Base-by-base conservation (phyloP, 2,888 invertebrate species). In the Entomobrya proxima region DNA sequence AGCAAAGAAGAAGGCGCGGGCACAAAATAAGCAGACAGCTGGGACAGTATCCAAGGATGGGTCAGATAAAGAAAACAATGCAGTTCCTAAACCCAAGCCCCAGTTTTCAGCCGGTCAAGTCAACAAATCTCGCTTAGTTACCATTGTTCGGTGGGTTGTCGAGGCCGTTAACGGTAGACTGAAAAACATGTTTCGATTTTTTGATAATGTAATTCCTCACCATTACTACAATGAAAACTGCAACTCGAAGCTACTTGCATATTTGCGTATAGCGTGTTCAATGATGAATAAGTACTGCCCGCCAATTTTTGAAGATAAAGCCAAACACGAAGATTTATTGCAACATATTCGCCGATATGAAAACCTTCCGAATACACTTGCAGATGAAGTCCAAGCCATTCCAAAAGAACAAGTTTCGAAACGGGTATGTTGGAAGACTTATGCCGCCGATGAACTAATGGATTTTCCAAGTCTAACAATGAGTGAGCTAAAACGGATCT, bases 81-180 rank as follows among this genome's bases (percentile, higher is more conserved):
- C n/a, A n/a, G n/a, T n/a, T n/a, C n/a, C n/a, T n/a, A n/a, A n/a
- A n/a, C n/a, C n/a, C n/a, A n/a, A n/a, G n/a, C n/a, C n/a, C n/a
- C 85, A 86, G 21, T 76, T 86, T 35, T 58, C 86, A 0, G 18
- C 76, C 0, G 18, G 35, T 1, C 61, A 87, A 55, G 88, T 81
- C 0, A 88, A 88, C 30, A 50, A 75, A 0, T 64, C 85, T 0
- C 35, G 88, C 5, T 13, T 21, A n/a, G 86, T 86, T 2, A 86
- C 84, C 1, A 1, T 86, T 50, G 9, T 30, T 9, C 61, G 88
- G 13, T 85, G 86, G 85, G 64, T 85, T 3, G 76, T 88, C 0
- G 88, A 88, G 40, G 67, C 81, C 2, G 81, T 78, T 0, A 86
- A 88, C 32, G 88, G 85, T 30, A 32, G 88, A 32, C 5, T 86